Evolutionary conservation across 2,113 vertebrate genomes (phyloP).

Genomic region (Neotoma lepida): DNA sequence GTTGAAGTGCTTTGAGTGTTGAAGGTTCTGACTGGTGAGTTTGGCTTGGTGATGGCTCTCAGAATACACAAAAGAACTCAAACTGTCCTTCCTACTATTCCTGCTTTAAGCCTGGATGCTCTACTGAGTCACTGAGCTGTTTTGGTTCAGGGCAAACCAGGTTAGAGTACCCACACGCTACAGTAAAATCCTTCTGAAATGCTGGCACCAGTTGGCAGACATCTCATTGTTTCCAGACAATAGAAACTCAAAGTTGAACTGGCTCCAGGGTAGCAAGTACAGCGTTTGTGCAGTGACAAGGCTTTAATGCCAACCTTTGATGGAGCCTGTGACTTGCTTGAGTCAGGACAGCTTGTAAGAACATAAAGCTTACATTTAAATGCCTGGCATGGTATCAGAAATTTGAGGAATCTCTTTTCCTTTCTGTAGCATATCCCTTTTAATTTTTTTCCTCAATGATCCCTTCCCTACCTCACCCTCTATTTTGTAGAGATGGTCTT

Average conservation of each 20-base stretch:
- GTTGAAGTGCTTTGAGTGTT: neutral
- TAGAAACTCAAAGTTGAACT: conserved; percentile 83
- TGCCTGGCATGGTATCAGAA: conserved; percentile 73
- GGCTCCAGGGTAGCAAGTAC: conserved; percentile 81
- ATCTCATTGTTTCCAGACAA: conserved; percentile 83
- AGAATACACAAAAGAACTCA: neutral
- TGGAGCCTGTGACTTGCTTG: conserved; percentile 66
- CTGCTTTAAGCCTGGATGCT: rapidly evolving
- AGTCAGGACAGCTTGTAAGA: conserved; percentile 72
- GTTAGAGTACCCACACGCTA: neutral
- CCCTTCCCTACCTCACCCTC: neutral
- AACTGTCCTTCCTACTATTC: rapidly evolving
- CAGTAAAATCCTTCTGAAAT: conserved; percentile 70
- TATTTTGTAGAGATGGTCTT: neutral
- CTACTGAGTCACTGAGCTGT: neutral
- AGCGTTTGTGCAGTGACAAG: conserved; percentile 82
- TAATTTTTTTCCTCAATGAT: neutral
- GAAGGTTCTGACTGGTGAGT: rapidly evolving
- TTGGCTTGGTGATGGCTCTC: neutral
- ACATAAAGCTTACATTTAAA: conserved; percentile 80
- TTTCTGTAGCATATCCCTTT: conserved; percentile 11
- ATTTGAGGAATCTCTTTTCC: conserved; percentile 60
- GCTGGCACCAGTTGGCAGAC: conserved; percentile 81
- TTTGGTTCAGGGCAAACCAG: neutral
- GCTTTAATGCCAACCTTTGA: conserved; percentile 79